Evolutionary conservation across 2,797 vertebrate genomes (phyloP).

Genomic region (Sebastes elongatus): DNA sequence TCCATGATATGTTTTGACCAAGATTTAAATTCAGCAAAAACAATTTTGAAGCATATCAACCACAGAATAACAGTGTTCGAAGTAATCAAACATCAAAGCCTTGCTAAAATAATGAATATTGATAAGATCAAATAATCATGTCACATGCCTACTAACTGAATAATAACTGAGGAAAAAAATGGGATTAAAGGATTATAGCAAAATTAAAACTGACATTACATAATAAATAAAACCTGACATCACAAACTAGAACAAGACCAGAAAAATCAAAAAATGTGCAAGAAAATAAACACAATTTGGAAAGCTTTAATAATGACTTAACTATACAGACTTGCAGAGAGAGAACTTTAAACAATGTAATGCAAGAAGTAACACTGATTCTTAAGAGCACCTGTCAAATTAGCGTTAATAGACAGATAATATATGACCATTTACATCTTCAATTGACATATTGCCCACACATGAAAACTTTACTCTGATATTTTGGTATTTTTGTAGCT

Average conservation of each 20-base stretch:
- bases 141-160: slow-evolving; percentile 34
- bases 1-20: neutral
- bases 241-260: neutral
- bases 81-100: slow-evolving; percentile 60
- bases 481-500: too few species aligned
- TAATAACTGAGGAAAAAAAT: slow-evolving; percentile 9
- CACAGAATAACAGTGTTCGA: slow-evolving; percentile 34
- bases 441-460: neutral
- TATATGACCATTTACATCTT: neutral
- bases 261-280: neutral
- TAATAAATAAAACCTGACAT: slow-evolving; percentile 1
- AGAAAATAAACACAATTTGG: neutral
- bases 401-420: neutral
- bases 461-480: neutral
- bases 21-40: slow-evolving; percentile 24
- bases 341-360: neutral
- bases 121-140: slow-evolving; percentile 50
- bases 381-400: neutral
- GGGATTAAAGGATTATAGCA: slow-evolving; percentile 50
- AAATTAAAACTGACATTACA: slow-evolving; percentile 17
- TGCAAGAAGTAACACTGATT: neutral
- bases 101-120: slow-evolving; percentile 47
- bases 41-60: slow-evolving; percentile 19
- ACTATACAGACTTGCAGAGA: neutral
- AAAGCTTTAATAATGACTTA: neutral